Conservation (phyloP, 2,888 invertebrate species). For the Agrotis segetum region DNA sequence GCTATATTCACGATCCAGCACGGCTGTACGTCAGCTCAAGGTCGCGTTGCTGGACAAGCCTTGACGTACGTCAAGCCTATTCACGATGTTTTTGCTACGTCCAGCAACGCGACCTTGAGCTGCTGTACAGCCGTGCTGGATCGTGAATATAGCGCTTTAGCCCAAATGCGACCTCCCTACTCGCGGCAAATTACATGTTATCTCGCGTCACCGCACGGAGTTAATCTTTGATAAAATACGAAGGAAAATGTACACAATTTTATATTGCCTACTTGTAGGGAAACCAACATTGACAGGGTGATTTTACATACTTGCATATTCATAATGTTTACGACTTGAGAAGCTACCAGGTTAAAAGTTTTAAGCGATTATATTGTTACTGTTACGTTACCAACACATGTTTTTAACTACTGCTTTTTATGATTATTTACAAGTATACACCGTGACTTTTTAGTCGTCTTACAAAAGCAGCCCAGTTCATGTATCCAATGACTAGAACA, state of each 20-base stretch:
- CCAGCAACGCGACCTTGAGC: too few relatives aligned
- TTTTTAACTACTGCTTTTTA: not conserved
- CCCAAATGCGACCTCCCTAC: slow-evolving; percentile 28
- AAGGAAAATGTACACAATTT: slow-evolving; percentile 7
- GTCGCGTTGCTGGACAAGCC: too few relatives aligned
- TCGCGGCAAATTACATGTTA: slow-evolving; percentile 32
- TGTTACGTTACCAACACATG: not conserved
- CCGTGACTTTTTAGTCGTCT: too few relatives aligned
- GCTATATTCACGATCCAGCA: too few relatives aligned
- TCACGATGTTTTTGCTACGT: too few relatives aligned
- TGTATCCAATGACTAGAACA: too few relatives aligned
- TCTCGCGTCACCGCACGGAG: slow-evolving; percentile 23
- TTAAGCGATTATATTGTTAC: not conserved
- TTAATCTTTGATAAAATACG: slow-evolving; percentile 26
- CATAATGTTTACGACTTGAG: not conserved
- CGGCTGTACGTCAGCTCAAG: too few relatives aligned
- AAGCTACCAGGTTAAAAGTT: slow-evolving; percentile 3
- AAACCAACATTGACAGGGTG: not conserved
- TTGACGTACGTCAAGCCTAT: too few relatives aligned
- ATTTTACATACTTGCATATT: not conserved
- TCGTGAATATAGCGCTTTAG: too few relatives aligned
- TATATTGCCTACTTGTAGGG: not conserved
- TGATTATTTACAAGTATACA: too few relatives aligned
- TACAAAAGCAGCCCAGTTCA: too few relatives aligned
- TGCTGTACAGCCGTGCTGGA: too few relatives aligned